These are phyloP conservation scores for Syngnathus floridae DNA, from an alignment of 2,113 vertebrate genomes.

Conservation along the genomic window DNA sequence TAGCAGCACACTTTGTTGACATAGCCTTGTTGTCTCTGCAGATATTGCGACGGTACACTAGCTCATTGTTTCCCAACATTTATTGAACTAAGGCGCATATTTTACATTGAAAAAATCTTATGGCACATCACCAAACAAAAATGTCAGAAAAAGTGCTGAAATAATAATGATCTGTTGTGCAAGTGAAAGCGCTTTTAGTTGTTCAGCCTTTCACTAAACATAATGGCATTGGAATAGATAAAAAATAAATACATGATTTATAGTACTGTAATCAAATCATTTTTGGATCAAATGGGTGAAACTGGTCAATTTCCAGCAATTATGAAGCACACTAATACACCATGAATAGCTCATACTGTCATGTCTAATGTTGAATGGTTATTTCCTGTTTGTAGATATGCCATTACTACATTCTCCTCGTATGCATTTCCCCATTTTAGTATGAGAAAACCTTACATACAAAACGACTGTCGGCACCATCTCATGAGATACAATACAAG, in stretches of 20 bases:
- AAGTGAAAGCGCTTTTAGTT: neutral
- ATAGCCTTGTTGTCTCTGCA: conserved; percentile 18
- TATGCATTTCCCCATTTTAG: conserved; percentile 61
- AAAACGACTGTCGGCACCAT: neutral
- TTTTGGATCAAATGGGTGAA: neutral
- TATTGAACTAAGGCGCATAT: neutral
- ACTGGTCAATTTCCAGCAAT: neutral
- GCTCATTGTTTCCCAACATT: neutral
- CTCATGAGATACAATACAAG: neutral
- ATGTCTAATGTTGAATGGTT: conserved; percentile 1
- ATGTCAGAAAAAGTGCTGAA: neutral
- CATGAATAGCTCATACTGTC: neutral
- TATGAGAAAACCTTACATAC: neutral
- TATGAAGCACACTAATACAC: neutral
- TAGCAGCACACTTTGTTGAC: conserved; percentile 42
- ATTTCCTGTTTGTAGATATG: conserved; percentile 49
- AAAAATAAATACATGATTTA: neutral
- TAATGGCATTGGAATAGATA: neutral
- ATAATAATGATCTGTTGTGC: neutral
- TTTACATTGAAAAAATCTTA: neutral
- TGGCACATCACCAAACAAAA: neutral
- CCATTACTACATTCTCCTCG: conserved; percentile 15
- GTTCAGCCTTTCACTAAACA: neutral
- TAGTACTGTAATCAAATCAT: neutral
- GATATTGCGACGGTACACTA: conserved; percentile 34